Evolutionary conservation across 2,888 invertebrate species (phyloP), one percentile per base, ranked within the genome.

Genomic region (Drosophila histrio): DNA sequence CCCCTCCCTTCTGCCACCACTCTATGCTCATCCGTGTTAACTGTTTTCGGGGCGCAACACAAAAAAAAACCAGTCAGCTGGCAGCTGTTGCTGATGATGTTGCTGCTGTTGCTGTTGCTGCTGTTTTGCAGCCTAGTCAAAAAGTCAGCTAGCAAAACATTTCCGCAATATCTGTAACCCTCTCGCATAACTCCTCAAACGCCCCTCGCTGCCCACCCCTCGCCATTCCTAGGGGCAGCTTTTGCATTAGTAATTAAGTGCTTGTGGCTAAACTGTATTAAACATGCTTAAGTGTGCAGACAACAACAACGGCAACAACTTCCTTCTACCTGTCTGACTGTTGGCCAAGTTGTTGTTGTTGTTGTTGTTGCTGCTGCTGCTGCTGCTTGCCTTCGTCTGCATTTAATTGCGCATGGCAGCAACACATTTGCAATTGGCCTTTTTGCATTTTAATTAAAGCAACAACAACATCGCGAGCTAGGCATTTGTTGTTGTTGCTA

Each of bases 251-350:
- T 90, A 88, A 90, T 90, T 90, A 90, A 89, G 90, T 87, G 87
- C 89, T 90, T 90, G 90, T 86, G 90, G 89, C 90, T 89, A 90
- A 89, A 89, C 89, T 90, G 89, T 89, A 90, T 90, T 89, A 90
- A 90, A 89, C 88, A 90, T 90, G 90, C 88, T 86, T 89, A 89
- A 90, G 87, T 90, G 89, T 86, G 88, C 89, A 90, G 82, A 78
- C 84, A 61, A 74, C 58, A 56, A 28, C 72, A 72, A 11, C 41
- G 9, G 6, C 62, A 34, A 66, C 57, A 28, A 81, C 80, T 86
- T 87, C 75, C 72, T 86, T 79, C 57, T 64, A 49, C 39, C 41
- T 39, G 63, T 28, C 74, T 74, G 64, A 43, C 61, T 59, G 58
- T 44, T 80, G 64, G 28, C 66, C 60, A 54, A 58, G 53, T 57